Evolutionary conservation across 1,140 invertebrate species (phyloP), one percentile per base, ranked within the genome.

Genomic region (Bombus pyrosoma): DNA sequence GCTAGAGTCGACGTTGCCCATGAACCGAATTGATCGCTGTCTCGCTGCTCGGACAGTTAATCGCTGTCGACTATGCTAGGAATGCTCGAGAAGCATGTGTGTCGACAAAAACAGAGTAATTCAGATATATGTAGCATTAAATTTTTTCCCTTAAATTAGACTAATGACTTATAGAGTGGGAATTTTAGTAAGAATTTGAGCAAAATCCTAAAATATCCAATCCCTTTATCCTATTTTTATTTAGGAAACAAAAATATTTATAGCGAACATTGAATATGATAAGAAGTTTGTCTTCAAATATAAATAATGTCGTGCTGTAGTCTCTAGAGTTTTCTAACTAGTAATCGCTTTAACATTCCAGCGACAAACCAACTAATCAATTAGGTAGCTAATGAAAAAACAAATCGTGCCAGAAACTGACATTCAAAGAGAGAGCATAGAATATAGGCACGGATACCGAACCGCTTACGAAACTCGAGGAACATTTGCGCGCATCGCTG

Each of bases 1-100:
- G 79, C 91, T 87, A 87, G 91, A 91, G 91, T 90, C 90, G 86
- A 78, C 75, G 83, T 83, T 71, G 85, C 71, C 77, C 75, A 75
- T 32, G 82, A 25, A 72, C 73, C 83, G 76, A 90, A 91, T 91
- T 90, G 91, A 91, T 89, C 89, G 87, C 8, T 75, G 34, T 41
- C 72, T 59, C 77, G 15, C 77, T 62, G 81, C 47, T 75, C 47
- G 68, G 53, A 76, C 72, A 64, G n/a, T 86, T 91, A 91, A 91
- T 91, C 90, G 87, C 76, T 68, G 86, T 72, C 66, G 79, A 77
- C 59, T 84, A 43, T 59, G 62, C 62, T 64, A 77, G 39, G 71
- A 73, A 82, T 76, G 83, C 10, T 12, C 9, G 15, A 32, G 18
- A 37, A 84, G 34, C n/a, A 64, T 28, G 1, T 15, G 10, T 3